Evolutionary conservation across 2,113 vertebrate genomes (phyloP).

Genomic region (Amphiprion ocellaris): DNA sequence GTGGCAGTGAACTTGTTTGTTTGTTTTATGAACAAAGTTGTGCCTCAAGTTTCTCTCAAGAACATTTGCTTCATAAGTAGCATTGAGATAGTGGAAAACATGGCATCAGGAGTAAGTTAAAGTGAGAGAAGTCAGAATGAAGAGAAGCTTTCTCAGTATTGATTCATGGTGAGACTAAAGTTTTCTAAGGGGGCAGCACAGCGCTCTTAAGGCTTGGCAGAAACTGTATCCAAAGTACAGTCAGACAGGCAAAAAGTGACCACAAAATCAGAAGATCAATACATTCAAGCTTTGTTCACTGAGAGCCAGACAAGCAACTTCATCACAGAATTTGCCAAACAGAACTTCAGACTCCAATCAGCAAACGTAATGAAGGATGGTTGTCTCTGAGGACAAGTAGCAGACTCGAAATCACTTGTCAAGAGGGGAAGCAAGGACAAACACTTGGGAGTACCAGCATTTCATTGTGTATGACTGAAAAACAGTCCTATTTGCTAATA

Average conservation of each 20-base stretch:
- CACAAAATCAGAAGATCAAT: too few species aligned
- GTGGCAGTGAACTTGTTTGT: too few species aligned
- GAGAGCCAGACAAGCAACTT: neutral
- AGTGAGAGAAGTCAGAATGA: neutral
- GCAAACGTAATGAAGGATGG: neutral
- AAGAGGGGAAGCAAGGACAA: neutral
- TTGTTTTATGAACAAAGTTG: too few species aligned
- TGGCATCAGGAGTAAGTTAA: too few species aligned
- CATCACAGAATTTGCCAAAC: neutral
- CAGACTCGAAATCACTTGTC: neutral
- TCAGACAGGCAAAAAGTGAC: too few species aligned
- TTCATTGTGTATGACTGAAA: neutral
- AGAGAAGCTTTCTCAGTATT: neutral
- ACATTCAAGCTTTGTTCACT: neutral
- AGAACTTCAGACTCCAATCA: neutral
- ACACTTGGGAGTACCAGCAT: neutral
- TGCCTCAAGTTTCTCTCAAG: too few species aligned
- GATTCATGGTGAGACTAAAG: neutral
- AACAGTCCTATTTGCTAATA: neutral
- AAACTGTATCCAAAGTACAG: too few species aligned
- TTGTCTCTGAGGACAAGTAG: neutral
- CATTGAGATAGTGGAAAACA: too few species aligned
- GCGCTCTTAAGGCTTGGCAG: too few species aligned
- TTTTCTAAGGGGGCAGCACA: neutral
- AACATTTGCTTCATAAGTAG: too few species aligned